Base-by-base conservation (phyloP, 2,888 invertebrate genomes). In the Ophraella communa region DNA sequence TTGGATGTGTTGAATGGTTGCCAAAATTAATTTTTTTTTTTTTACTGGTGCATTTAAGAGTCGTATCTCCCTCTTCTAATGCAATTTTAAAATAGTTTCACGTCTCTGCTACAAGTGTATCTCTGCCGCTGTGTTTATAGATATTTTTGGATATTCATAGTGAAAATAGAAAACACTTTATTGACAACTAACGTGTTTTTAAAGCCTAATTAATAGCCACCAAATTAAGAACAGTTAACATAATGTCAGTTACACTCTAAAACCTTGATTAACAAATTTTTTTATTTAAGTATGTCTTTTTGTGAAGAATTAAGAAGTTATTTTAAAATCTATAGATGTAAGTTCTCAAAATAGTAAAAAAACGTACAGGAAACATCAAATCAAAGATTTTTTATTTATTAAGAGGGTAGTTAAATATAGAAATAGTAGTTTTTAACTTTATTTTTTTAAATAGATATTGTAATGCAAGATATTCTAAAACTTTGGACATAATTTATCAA, bases 1-100 rank as follows among this genome's bases (percentile, higher is more conserved):
- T 27, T 27, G 24, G 27, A 27, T 14, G 35, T n/a, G 18, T 59
- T 59, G 59, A 59, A 59, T 23, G 39, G 51, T 17, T 51, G 59
- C 59, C 59, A 59, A 59, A 49, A 49, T 39, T 59, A 17, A 11
- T 59, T 49, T 39, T 17, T 8, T 21, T 30, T 57, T 57, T 57
- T 59, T n/a, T n/a, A n/a, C n/a, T 49, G 27, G 27, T 59, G 59
- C 59, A 51, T 24, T 51, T 39, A 17, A 51, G 49, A 17, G 3
- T 49, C 23, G 17, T 24, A 14, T 51, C 49, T 27, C 49, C 14
- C 49, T 51, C 24, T 27, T 24, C 27, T 10, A 24, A 27, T 7
- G 49, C 10, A 11, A 51, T 51, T 51, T 24, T 51, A 51, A 49
- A 51, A 51, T 51, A 24, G 49, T 51, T 27, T 7, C 24, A 49